Evolutionary conservation across 2,888 invertebrate species (phyloP).

Genomic region (Caenorhabditis doughertyi): DNA sequence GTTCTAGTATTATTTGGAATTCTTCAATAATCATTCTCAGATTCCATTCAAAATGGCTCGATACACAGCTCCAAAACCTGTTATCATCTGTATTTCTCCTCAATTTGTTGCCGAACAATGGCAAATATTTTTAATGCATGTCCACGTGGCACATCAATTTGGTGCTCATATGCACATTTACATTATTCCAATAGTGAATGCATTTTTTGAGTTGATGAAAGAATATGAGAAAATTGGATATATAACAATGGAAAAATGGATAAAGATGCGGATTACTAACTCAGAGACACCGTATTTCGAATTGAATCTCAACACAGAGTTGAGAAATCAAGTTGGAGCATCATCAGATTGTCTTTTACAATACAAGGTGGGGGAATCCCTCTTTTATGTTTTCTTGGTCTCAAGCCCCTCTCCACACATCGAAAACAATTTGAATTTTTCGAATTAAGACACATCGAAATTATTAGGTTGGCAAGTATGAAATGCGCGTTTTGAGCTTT

Average conservation of each 20-base stretch:
- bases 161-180: conserved; percentile 65
- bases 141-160: conserved; percentile 55
- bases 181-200: conserved; percentile 54
- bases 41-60: conserved; percentile 56
- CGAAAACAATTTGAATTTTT: too few relatives aligned
- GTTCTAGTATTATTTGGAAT: neutral
- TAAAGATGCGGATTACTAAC: conserved; percentile 39
- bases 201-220: conserved; percentile 57
- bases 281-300: conserved; percentile 54
- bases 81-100: conserved; percentile 67
- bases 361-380: too few relatives aligned
- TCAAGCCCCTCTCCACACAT: too few relatives aligned
- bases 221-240: conserved; percentile 65
- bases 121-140: conserved; percentile 63
- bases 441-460: too few relatives aligned
- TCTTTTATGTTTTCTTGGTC: too few relatives aligned
- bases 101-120: conserved; percentile 67
- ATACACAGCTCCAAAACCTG: conserved; percentile 31
- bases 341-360: conserved; percentile 35
- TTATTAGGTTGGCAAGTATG: too few relatives aligned
- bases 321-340: conserved; percentile 63
- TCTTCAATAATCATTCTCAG: conserved; percentile 21
- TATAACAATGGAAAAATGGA: conserved; percentile 60
- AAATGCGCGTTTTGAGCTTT: too few relatives aligned
- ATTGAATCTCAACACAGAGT: conserved; percentile 64